Conservation (phyloP, 2,888 invertebrate species). For the Hartigia nigra region DNA sequence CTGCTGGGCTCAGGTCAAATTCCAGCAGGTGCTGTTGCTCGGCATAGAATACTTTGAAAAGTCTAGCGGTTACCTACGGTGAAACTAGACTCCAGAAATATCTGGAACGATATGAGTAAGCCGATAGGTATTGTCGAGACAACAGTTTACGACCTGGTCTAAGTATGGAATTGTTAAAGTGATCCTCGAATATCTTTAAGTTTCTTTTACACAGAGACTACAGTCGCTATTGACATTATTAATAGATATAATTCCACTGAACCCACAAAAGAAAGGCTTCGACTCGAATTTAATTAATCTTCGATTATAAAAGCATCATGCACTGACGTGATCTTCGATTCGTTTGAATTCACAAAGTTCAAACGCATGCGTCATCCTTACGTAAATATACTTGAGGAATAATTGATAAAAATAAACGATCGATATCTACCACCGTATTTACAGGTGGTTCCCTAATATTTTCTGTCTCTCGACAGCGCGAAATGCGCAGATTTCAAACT, state of each 20-base stretch:
- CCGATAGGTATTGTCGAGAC: not conserved
- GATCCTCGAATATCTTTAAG: not conserved
- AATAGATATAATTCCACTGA: not conserved
- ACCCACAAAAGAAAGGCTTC: not conserved
- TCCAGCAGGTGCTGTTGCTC: not conserved
- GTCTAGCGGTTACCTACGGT: not conserved
- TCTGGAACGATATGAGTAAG: not conserved
- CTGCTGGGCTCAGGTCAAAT: not conserved
- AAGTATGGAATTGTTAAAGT: not conserved
- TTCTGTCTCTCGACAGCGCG: not conserved
- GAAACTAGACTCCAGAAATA: not conserved
- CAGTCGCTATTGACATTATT: not conserved
- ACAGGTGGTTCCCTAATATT: not conserved
- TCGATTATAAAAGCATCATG: not conserved
- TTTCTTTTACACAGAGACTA: not conserved
- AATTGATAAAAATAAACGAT: not conserved
- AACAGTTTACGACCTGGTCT: not conserved
- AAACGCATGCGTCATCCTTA: not conserved
- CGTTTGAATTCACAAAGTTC: not conserved
- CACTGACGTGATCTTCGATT: too few relatives aligned
- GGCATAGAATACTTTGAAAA: not conserved
- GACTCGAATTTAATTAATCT: not conserved
- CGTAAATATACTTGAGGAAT: too few relatives aligned
- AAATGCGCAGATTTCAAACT: not conserved
- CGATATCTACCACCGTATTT: not conserved